Evolutionary conservation across 2,797 vertebrate genomes (phyloP).

Genomic region (Sternotherus odoratus): DNA sequence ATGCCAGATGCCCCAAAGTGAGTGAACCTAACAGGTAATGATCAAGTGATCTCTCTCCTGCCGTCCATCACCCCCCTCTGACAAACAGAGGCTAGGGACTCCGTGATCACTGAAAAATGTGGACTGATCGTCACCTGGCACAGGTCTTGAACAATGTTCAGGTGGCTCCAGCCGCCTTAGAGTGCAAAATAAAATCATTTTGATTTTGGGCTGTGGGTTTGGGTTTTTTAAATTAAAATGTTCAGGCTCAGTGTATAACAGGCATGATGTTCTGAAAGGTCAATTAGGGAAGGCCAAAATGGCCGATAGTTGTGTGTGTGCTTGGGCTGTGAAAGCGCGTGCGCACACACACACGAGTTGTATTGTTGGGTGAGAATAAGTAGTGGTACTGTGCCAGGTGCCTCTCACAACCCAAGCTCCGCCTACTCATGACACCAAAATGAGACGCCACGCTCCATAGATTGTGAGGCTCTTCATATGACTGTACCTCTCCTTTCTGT

Average conservation of each 20-base stretch:
- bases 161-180: neutral
- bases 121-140: neutral
- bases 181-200: neutral
- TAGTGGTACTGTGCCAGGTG: neutral
- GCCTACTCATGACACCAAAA: neutral
- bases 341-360: neutral
- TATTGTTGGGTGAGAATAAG: neutral
- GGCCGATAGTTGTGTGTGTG: neutral
- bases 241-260: neutral
- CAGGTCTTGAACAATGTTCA: rapidly evolving
- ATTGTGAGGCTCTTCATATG: rapidly evolving
- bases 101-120: neutral
- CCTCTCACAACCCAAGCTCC: neutral
- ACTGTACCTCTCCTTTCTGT: neutral
- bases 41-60: too few species aligned
- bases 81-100: too few species aligned
- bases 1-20: too few species aligned
- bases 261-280: neutral
- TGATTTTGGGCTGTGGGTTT: neutral
- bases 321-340: neutral
- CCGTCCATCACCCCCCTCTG: too few species aligned
- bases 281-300: neutral
- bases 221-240: neutral
- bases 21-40: too few species aligned
- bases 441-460: neutral